A percentile compares a stretch with the other conserved stretches of the same genome.
Evolutionary conservation across 1,140 invertebrate genomes (phyloP).

Genomic region (Drosophila prosaltans): DNA sequence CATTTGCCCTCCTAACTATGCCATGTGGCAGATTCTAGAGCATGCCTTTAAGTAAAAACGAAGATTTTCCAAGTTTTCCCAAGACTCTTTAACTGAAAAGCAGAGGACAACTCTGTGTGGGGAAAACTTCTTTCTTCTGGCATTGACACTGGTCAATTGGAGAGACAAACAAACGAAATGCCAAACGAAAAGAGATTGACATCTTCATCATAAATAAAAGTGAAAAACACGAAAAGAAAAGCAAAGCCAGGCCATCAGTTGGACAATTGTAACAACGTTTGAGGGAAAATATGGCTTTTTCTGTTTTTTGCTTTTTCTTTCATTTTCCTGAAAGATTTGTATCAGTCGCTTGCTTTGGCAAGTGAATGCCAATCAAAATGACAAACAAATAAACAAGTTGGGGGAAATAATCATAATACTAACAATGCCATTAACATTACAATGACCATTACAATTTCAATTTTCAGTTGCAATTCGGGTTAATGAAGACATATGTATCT

Average conservation of each 20-base stretch:
- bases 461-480: slow-evolving; percentile 37
- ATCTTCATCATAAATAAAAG: slow-evolving; percentile 83
- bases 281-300: slow-evolving; percentile 42
- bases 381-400: slow-evolving; percentile 60
- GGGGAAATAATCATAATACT: slow-evolving; percentile 65
- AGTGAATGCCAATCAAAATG: slow-evolving; percentile 79
- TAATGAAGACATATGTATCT: slow-evolving; percentile 66
- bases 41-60: too few relatives aligned
- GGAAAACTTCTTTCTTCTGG: slow-evolving; percentile 62
- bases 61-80: too few relatives aligned
- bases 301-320: slow-evolving; percentile 24
- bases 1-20: too few relatives aligned
- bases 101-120: neutral
- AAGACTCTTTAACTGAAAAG: too few relatives aligned
- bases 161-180: slow-evolving; percentile 73
- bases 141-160: slow-evolving; percentile 66
- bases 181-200: slow-evolving; percentile 68
- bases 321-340: slow-evolving; percentile 31
- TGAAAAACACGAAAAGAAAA: slow-evolving; percentile 66
- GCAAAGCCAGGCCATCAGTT: neutral
- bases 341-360: slow-evolving; percentile 69
- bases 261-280: slow-evolving; percentile 33
- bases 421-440: slow-evolving; percentile 67
- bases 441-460: slow-evolving; percentile 55
- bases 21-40: too few relatives aligned